Evolutionary conservation across 2,888 invertebrate genomes (phyloP), one percentile per base, ranked within the genome.

Genomic region (Melitaea athalia): DNA sequence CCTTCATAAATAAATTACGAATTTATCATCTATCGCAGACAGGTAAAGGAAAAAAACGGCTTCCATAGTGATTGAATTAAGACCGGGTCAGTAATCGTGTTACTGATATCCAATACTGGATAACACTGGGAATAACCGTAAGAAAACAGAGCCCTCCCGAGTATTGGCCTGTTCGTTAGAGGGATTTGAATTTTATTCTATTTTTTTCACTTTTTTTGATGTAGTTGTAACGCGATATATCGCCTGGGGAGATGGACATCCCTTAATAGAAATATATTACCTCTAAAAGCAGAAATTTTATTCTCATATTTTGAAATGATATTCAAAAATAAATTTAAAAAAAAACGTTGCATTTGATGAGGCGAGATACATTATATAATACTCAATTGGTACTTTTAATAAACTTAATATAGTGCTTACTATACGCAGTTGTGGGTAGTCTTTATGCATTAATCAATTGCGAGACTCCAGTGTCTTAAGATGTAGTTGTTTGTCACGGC

Each of bases 61-160:
- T 82, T 78, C 83, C 85, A 86, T 82, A 84, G 81, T 90, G 88
- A 92, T 92, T 83, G 86, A 91, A 91, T 92, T 92, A 92, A 86
- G 87, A 85, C 79, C 84, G 86, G 91, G 91, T 91, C 92, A 92
- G 89, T 92, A 92, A 92, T 92, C 89, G 84, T 82, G 86, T 92
- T 92, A 92, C 90, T 80, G 91, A 91, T 87, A 91, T 83, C 88
- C 87, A 91, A 92, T 88, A 91, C 88, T 82, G 79, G 77, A 80
- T 82, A 86, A 85, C 85, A 86, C 87, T 85, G 86, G 81, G 80
- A 86, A 88, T 86, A 89, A 88, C 84, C 82, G 79, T 78, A 86
- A 85, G 84, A 89, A 89, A 90, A 88, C 87, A 88, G 81, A 80
- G 81, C 84, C 81, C 92, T 90, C 91, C 77, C 76, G 91, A 83